phyloP scores from a whole-genome alignment of 2,888 invertebrate species.

The Deilephila porcellus region DNA sequence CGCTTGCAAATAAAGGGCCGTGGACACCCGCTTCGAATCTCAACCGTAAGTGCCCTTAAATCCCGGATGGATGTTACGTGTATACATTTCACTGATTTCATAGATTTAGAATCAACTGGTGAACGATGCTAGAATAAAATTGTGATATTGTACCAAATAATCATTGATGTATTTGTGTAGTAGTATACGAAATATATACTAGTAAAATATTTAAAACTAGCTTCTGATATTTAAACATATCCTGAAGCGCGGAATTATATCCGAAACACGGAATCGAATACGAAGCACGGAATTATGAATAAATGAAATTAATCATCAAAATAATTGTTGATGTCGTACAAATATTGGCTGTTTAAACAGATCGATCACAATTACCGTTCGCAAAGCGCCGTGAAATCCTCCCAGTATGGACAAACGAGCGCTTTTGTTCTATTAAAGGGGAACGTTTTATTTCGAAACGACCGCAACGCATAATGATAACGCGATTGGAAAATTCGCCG shows the following conservation, averaged over 20 bases:
- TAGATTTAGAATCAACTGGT: neutral
- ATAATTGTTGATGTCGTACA: neutral
- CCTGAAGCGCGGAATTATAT: no score
- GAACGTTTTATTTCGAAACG: constrained; percentile 15
- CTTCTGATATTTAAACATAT: no score
- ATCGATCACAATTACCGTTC: constrained; percentile 17
- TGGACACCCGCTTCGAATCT: constrained; percentile 5
- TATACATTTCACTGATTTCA: neutral
- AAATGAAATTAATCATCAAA: neutral
- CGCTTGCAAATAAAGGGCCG: constrained; percentile 14
- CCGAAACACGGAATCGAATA: no score
- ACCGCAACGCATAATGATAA: constrained; percentile 25
- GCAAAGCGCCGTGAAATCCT: neutral
- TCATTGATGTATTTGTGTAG: no score
- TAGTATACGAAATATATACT: no score
- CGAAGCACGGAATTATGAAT: no score
- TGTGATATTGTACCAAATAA: neutral
- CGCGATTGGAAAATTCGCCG: constrained; percentile 16
- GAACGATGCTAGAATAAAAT: neutral
- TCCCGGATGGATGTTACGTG: constrained; percentile 3
- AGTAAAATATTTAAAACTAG: no score
- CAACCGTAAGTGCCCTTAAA: constrained; percentile 21
- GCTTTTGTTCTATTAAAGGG: constrained; percentile 27
- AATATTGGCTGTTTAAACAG: constrained; percentile 8
- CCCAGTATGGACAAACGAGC: constrained; percentile 5